Conservation (phyloP, 2,113 vertebrate species). For the Taurulus bubalis region DNA sequence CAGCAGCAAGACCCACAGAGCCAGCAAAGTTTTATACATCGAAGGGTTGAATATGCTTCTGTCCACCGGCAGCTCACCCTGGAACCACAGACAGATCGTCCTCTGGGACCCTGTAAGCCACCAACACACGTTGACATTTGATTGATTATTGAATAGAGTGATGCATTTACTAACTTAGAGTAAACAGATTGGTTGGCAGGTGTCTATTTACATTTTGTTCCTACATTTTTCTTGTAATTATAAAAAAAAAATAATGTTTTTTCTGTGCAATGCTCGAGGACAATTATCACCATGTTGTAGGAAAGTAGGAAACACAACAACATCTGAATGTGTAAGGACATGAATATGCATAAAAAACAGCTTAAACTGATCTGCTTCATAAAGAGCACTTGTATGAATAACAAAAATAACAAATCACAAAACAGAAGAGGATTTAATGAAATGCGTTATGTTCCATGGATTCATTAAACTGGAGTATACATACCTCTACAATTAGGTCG, state of each 20-base stretch:
- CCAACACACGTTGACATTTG: background rate
- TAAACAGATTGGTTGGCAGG: no score
- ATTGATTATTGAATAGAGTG: background rate
- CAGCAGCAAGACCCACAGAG: conserved; percentile 83
- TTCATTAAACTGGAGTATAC: background rate
- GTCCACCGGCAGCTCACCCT: conserved; percentile 90
- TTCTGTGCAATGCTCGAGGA: no score
- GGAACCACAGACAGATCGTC: conserved; percentile 94
- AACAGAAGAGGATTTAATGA: background rate
- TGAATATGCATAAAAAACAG: no score
- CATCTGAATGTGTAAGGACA: no score
- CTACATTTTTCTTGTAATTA: background rate
- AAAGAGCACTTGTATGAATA: no score
- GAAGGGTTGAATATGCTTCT: conserved; percentile 88
- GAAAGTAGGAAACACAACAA: no score
- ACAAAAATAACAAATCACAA: background rate
- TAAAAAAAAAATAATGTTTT: no score
- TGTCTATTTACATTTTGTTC: no score
- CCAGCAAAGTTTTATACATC: conserved; percentile 91
- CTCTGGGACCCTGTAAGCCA: conserved; percentile 91
- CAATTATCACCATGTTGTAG: no score
- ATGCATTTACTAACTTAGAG: background rate
- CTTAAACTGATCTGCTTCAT: no score
- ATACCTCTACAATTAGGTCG: background rate
- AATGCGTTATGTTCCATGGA: background rate